Evolutionary conservation across 1,140 invertebrate genomes (phyloP).

Genomic region (Pachypsylla venusta): DNA sequence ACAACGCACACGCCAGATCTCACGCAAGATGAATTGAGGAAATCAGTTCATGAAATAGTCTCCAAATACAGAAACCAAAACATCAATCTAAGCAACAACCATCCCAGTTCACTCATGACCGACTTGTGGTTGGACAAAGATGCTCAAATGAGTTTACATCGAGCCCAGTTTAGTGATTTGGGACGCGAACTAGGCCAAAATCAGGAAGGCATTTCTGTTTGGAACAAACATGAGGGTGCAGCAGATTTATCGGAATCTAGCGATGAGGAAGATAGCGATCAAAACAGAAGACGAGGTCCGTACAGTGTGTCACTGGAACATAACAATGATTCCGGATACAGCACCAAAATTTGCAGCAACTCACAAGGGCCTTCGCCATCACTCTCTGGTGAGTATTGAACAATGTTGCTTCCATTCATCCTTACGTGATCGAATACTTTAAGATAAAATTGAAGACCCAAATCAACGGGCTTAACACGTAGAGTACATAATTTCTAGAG

Average conservation of each 20-base stretch:
- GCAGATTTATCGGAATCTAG: slow-evolving; percentile 14
- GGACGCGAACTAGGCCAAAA: slow-evolving; percentile 8
- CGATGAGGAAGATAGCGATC: slow-evolving; percentile 12
- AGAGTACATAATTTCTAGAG: too few species aligned
- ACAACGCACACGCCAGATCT: slow-evolving; percentile 7
- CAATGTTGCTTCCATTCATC: too few species aligned
- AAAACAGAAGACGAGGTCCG: slow-evolving; percentile 5
- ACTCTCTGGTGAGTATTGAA: slow-evolving; percentile 41
- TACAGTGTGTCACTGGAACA: slow-evolving; percentile 6
- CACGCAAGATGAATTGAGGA: slow-evolving; percentile 27
- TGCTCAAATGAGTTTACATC: neutral
- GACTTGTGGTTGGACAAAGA: neutral
- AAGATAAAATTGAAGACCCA: too few species aligned
- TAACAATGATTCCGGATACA: slow-evolving; percentile 58
- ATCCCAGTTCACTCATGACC: neutral
- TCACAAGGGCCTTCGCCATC: slow-evolving; percentile 61
- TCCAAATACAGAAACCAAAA: slow-evolving; percentile 24
- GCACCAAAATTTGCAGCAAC: slow-evolving; percentile 57
- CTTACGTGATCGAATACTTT: too few species aligned
- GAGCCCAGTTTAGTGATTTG: neutral
- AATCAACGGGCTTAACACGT: too few species aligned
- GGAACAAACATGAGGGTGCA: neutral
- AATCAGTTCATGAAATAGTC: slow-evolving; percentile 41
- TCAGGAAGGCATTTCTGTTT: neutral
- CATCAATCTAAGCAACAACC: neutral